Percentiles rank a stretch among this genome's conserved stretches.
These are phyloP conservation scores for Globodera rostochiensis DNA, from an alignment of 1,140 invertebrate genomes.

Conservation along the genomic window DNA sequence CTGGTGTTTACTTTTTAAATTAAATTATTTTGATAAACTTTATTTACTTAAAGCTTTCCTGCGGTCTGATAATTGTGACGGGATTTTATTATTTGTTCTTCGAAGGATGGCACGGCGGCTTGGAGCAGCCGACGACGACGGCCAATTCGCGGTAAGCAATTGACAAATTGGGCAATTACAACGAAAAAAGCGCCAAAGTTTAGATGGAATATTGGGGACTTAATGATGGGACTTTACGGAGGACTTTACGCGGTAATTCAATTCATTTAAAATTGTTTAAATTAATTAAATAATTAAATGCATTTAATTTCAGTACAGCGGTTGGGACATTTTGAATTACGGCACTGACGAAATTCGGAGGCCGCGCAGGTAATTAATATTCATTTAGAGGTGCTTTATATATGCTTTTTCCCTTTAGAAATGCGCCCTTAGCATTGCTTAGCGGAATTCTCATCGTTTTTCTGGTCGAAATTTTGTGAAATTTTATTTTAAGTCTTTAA, in stretches of 20 bases:
- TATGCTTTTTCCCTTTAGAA: conserved; percentile 59
- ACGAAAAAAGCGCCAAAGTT: background rate
- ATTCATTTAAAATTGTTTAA: background rate
- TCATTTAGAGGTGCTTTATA: background rate
- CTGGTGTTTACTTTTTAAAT: conserved; percentile 20
- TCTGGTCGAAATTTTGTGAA: conserved; percentile 67
- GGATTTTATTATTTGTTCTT: conserved; percentile 62
- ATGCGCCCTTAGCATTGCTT: conserved; percentile 69
- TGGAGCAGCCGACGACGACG: conserved; percentile 43
- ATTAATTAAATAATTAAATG: background rate
- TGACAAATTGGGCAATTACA: background rate
- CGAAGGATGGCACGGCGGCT: conserved; percentile 57
- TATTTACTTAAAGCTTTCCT: conserved; percentile 41
- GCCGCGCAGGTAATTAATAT: conserved; percentile 48
- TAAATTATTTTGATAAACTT: no score
- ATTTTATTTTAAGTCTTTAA: conserved; percentile 62
- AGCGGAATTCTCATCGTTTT: conserved; percentile 69
- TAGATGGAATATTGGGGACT: conserved; percentile 45
- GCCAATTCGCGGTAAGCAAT: conserved; percentile 4
- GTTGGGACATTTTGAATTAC: conserved; percentile 65
- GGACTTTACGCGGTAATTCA: conserved; percentile 55
- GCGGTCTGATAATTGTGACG: conserved; percentile 60
- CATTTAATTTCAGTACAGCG: conserved; percentile 43
- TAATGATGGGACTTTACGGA: conserved; percentile 61
- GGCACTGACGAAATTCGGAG: conserved; percentile 58